These are phyloP conservation scores for Chromobotia macracanthus DNA, from an alignment of 2,797 vertebrate species.

Conservation along the genomic window DNA sequence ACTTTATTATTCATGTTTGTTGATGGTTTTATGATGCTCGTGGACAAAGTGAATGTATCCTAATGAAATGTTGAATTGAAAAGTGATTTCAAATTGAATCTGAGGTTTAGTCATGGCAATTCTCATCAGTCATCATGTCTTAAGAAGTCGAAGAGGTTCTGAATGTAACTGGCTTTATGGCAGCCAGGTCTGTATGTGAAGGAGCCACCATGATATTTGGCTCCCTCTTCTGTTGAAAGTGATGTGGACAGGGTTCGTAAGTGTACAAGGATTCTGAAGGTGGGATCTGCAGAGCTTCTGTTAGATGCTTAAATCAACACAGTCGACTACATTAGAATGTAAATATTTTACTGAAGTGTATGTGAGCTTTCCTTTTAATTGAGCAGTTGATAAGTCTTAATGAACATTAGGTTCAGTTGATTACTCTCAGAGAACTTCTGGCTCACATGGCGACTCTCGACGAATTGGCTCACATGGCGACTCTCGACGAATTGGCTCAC, in stretches of 20 bases:
- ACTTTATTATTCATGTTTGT: too few relatives aligned
- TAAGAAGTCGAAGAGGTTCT: neutral
- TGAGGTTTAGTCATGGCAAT: neutral
- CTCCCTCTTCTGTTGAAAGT: constrained; percentile 23
- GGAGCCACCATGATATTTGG: constrained; percentile 1
- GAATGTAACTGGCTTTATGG: neutral
- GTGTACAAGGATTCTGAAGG: neutral
- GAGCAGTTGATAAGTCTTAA: constrained; percentile 15
- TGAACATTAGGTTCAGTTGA: constrained; percentile 49
- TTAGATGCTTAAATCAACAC: neutral
- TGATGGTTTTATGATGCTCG: neutral
- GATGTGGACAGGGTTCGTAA: neutral
- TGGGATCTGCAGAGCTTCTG: neutral
- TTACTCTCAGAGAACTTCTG: constrained; percentile 12
- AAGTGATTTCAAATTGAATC: neutral
- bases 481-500: constrained; percentile 33
- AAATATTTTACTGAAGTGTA: neutral
- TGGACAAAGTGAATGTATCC: neutral
- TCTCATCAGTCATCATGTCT: neutral
- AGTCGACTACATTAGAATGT: neutral
- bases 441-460: constrained; percentile 16
- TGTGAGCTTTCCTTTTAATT: constrained; percentile 17
- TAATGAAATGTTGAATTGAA: too few relatives aligned
- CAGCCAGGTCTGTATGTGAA: too few relatives aligned
- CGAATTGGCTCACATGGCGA: constrained; percentile 31